Percentiles rank a stretch among this genome's conserved stretches.
These are phyloP conservation scores for Polyodon spathula DNA, from an alignment of 2,113 vertebrate species.

Conservation along the genomic window DNA sequence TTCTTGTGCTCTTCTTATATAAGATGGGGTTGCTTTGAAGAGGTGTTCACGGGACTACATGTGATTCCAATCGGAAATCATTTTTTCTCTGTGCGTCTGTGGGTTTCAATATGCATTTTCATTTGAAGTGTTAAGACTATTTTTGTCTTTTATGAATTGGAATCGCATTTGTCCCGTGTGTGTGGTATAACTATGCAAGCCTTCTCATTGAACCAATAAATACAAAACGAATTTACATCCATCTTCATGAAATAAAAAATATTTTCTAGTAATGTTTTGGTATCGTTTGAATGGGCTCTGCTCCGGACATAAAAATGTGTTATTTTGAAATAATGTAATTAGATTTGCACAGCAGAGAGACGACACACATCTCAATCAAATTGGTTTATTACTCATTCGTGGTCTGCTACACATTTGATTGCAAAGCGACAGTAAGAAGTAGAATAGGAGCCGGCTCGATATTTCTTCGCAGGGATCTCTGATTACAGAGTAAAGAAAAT, in stretches of 20 bases:
- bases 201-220: not conserved
- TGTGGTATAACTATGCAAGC: not conserved
- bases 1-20: too few species aligned
- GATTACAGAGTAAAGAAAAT: constrained; percentile 32
- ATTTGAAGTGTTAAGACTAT: too few species aligned
- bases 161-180: too few species aligned
- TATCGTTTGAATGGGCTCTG: constrained; percentile 8
- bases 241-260: constrained; percentile 6
- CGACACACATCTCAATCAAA: constrained; percentile 17
- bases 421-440: constrained; percentile 22
- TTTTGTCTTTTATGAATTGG: too few species aligned
- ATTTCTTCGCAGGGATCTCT: constrained; percentile 25
- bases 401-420: constrained; percentile 17
- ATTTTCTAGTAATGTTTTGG: constrained; percentile 4
- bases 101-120: too few species aligned
- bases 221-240: not conserved
- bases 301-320: constrained; percentile 10
- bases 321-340: constrained; percentile 18
- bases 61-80: too few species aligned
- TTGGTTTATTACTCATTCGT: constrained; percentile 28
- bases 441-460: constrained; percentile 24
- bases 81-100: too few species aligned
- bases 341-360: constrained; percentile 10
- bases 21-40: too few species aligned
- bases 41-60: too few species aligned